Percentiles rank a stretch among this genome's conserved stretches.
These are phyloP conservation scores for Rhagonycha fulva DNA, from an alignment of 2,888 invertebrate species.

Conservation along the genomic window DNA sequence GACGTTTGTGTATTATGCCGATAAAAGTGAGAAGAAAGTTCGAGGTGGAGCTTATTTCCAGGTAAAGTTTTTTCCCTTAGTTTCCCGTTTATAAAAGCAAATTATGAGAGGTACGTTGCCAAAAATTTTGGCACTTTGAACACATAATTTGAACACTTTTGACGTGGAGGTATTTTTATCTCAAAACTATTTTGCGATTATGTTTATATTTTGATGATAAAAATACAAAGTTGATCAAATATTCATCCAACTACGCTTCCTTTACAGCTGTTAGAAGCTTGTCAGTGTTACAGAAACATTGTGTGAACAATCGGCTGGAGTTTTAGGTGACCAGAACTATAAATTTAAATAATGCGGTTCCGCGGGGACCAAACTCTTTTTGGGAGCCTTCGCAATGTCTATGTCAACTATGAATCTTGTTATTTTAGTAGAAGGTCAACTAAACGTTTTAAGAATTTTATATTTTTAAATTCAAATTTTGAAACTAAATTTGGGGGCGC, in stretches of 20 bases:
- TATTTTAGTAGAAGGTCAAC: too few relatives aligned
- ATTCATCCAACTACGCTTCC: neutral
- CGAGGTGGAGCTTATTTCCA: slow-evolving; percentile 90
- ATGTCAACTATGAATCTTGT: too few relatives aligned
- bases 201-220: neutral
- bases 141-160: neutral
- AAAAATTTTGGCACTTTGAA: neutral
- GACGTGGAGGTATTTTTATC: neutral
- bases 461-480: too few relatives aligned
- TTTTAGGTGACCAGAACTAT: too few relatives aligned
- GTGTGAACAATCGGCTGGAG: neutral
- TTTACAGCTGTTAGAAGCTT: neutral
- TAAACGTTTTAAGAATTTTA: too few relatives aligned
- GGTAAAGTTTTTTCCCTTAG: slow-evolving; percentile 58
- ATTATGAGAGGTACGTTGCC: neutral
- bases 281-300: neutral
- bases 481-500: too few relatives aligned
- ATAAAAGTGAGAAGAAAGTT: slow-evolving; percentile 86
- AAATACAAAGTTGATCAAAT: neutral
- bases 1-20: slow-evolving; percentile 89
- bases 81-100: neutral
- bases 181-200: neutral
- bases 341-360: too few relatives aligned
- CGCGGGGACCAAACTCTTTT: too few relatives aligned
- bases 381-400: too few relatives aligned